Conservation (phyloP, 2,888 invertebrate genomes). For the Ormia ochracea region DNA sequence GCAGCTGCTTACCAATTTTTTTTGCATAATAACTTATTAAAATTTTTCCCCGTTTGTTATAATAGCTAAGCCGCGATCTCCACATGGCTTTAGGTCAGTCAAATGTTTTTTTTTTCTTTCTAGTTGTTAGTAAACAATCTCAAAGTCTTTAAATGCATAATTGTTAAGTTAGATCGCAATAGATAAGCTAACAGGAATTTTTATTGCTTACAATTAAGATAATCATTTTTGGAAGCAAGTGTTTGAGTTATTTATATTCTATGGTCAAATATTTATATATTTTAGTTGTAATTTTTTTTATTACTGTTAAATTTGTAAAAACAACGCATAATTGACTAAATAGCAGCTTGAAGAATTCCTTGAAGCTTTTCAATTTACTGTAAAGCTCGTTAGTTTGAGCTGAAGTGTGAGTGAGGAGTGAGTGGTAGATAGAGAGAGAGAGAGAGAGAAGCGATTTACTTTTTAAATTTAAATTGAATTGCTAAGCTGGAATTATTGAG, state of each 20-base stretch:
- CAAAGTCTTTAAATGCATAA: neutral
- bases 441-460: too few species aligned
- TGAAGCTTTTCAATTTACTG: neutral
- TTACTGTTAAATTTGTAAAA: neutral
- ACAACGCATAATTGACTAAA: neutral
- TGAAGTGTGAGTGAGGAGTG: too few species aligned
- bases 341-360: neutral
- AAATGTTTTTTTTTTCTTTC: conserved; percentile 6
- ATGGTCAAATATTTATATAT: neutral
- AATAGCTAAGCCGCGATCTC: neutral
- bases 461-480: too few species aligned
- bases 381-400: neutral
- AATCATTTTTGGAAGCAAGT: conserved; percentile 18
- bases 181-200: conserved; percentile 33
- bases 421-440: too few species aligned
- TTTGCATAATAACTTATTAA: conserved; percentile 9
- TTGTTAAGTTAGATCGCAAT: conserved; percentile 10
- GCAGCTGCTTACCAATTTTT: conserved; percentile 36
- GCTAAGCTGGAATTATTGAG: too few species aligned
- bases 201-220: conserved; percentile 18
- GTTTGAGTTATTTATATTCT: neutral
- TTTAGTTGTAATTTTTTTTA: neutral
- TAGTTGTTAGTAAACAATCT: conserved; percentile 2
- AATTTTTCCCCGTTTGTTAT: neutral
- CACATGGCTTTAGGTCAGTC: conserved; percentile 19